Percentiles rank a stretch among this genome's conserved stretches.
Evolutionary conservation across 2,888 invertebrate genomes (phyloP).

Genomic region (Zonitis immaculata): DNA sequence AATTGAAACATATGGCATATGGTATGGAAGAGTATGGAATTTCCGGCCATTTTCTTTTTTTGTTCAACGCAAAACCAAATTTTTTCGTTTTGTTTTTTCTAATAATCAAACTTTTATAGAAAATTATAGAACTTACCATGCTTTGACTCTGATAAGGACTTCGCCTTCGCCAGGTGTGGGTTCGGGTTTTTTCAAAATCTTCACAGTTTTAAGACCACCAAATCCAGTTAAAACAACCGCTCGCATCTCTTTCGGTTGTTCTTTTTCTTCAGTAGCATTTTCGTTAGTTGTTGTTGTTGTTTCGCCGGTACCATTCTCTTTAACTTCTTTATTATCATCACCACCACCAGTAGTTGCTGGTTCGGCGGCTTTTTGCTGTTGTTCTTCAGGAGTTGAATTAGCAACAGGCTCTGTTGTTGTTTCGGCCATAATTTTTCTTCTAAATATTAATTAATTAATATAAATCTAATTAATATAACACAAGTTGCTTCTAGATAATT

Average conservation of each 20-base stretch:
- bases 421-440: conserved; percentile 38
- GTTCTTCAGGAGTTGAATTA: conserved; percentile 28
- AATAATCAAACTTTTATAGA: too few species aligned
- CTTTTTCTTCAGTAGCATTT: conserved; percentile 43
- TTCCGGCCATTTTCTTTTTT: neutral
- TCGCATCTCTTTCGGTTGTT: conserved; percentile 76
- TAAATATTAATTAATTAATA: too few species aligned
- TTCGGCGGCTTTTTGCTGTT: conserved; percentile 34
- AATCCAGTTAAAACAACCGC: conserved; percentile 80
- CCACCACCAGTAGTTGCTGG: conserved; percentile 12
- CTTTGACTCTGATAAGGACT: conserved; percentile 77
- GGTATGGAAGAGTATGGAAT: neutral
- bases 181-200: conserved; percentile 76
- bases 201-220: conserved; percentile 80
- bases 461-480: too few species aligned
- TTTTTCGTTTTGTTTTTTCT: too few species aligned
- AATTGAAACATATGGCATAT: neutral
- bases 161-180: conserved; percentile 67
- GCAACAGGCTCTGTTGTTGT: conserved; percentile 32
- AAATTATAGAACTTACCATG: conserved; percentile 67
- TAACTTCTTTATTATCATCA: conserved; percentile 38
- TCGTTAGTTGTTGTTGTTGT: conserved; percentile 43
- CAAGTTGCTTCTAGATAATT: too few species aligned
- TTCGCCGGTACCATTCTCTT: conserved; percentile 50
- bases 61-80: too few species aligned